These are phyloP conservation scores for Oreochromis spilurus DNA, from an alignment of 2,113 vertebrate species.

Conservation along the genomic window DNA sequence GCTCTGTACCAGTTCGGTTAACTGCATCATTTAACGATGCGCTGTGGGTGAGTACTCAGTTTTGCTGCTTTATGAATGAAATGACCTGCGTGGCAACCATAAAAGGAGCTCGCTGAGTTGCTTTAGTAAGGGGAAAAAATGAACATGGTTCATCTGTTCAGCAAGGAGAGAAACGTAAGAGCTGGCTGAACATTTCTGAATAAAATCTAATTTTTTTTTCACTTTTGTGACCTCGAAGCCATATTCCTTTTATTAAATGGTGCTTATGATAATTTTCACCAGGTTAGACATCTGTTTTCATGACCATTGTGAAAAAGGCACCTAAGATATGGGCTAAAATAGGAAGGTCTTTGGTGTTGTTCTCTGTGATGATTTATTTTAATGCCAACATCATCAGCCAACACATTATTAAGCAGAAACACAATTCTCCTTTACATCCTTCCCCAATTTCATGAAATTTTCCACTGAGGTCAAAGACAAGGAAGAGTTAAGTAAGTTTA, in stretches of 20 bases:
- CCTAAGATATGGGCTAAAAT: background rate
- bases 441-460: background rate
- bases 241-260: background rate
- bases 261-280: background rate
- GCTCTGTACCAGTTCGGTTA: background rate
- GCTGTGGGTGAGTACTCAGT: background rate
- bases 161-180: background rate
- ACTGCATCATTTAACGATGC: background rate
- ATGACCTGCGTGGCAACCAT: background rate
- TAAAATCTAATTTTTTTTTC: background rate
- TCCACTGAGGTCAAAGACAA: background rate
- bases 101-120: background rate
- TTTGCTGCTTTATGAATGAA: background rate
- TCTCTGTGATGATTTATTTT: background rate
- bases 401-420: background rate
- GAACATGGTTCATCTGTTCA: background rate
- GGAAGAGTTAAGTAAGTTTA: background rate
- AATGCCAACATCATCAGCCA: background rate
- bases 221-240: background rate
- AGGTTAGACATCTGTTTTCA: background rate
- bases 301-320: background rate
- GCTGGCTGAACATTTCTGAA: background rate
- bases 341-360: background rate
- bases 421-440: background rate
- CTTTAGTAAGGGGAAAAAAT: background rate